Base-by-base conservation (phyloP, 2,797 vertebrate species). In the Phataginus tricuspis region DNA sequence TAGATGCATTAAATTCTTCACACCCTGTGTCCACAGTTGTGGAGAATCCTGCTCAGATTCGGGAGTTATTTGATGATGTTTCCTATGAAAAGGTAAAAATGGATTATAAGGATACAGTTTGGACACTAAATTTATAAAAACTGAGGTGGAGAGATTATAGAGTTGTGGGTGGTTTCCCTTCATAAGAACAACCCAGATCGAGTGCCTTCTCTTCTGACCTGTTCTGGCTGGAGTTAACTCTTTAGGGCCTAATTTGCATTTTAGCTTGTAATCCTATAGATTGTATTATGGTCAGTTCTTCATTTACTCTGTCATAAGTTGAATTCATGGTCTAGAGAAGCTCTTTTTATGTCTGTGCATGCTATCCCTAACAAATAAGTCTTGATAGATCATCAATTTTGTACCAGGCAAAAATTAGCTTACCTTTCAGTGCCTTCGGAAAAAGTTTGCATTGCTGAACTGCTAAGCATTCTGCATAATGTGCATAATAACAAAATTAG, bases 11-110 rank as follows among this genome's bases (percentile, higher is more conserved):
- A 59, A 99, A 98, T 98, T 99, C 99, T 5, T 99, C 99, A 63
- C 99, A 99, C 90, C 99, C 99, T 0, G 97, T 99, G 78, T 99
- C 99, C 68, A 99, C 98, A 37, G 98, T 98, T 0, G 99, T 99
- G 93, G 99, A 99, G 98, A 99, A 99, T 97, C 99, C 99, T 95
- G 98, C 99, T 72, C 98, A 99, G 98, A 99, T 99, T 98, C 98
- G 97, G 97, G 99, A 99, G 98, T 99, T 99, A 99, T 99, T 99
- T 94, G 99, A 99, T 77, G 97, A 99, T 0, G 99, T 99, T 91
- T 99, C 99, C 3, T 99, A 99, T 57, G 98, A 99, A 25, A 99
- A 99, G 99, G 99, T 99, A 97, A 97, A 87, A 71, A 53, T 27
- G 25, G 14, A 68, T 78, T 61, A 5, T 74, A 37, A 42, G 23